Percentiles rank a stretch among this genome's conserved stretches.
phyloP scores from a whole-genome alignment of 1,140 invertebrate species.

The Zaprionus capensis region DNA sequence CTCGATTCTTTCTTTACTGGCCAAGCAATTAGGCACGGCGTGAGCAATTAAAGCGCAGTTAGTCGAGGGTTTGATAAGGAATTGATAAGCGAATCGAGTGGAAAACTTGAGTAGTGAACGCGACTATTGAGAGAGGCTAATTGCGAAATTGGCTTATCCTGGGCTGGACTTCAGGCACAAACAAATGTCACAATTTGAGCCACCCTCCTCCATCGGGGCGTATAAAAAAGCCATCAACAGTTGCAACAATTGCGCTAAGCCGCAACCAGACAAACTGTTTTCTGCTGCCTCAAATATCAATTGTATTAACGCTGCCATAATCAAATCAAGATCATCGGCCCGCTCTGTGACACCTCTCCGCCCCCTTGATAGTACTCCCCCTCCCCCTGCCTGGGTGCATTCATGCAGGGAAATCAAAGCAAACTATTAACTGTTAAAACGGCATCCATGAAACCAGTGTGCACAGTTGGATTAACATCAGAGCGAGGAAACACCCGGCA shows the following conservation, averaged over 20 bases:
- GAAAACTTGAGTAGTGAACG: background rate
- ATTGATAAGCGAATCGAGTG: constrained; percentile 27
- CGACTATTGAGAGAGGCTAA: constrained; percentile 2
- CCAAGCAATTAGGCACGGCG: constrained; percentile 56
- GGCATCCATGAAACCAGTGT: constrained; percentile 55
- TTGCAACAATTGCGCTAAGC: constrained; percentile 68
- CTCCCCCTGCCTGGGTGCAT: background rate
- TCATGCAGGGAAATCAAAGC: constrained; percentile 63
- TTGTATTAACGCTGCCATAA: constrained; percentile 77
- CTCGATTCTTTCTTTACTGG: constrained; percentile 18
- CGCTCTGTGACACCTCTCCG: constrained; percentile 52
- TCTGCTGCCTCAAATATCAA: constrained; percentile 63
- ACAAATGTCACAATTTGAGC: constrained; percentile 64
- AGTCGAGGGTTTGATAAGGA: constrained; percentile 18
- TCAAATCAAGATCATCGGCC: constrained; percentile 76
- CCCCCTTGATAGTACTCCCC: background rate
- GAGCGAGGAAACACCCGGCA: constrained; percentile 25
- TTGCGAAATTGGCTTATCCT: constrained; percentile 54
- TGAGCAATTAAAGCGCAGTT: constrained; percentile 59
- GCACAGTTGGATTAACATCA: constrained; percentile 79
- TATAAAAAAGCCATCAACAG: constrained; percentile 72
- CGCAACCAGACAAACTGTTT: constrained; percentile 33
- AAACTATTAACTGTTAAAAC: constrained; percentile 78
- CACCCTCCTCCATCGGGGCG: constrained; percentile 8
- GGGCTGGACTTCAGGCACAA: constrained; percentile 20